These are phyloP conservation scores for Drosophila sordidula DNA, from an alignment of 2,888 invertebrate species.

Conservation along the genomic window DNA sequence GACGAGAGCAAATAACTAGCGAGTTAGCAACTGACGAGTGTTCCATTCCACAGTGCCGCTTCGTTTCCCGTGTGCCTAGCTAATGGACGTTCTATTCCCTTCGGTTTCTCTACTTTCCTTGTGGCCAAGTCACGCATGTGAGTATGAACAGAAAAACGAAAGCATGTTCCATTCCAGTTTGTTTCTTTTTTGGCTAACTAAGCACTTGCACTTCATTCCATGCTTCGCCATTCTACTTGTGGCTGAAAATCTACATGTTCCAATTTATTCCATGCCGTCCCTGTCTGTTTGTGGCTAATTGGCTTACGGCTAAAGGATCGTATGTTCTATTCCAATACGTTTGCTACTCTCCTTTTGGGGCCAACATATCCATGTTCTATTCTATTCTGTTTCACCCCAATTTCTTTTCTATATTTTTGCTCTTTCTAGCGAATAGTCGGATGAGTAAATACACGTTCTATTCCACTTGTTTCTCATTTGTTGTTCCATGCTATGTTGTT, in stretches of 20 bases:
- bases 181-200: background rate
- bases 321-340: background rate
- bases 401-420: background rate
- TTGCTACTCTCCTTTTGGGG: background rate
- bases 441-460: background rate
- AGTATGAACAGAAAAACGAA: too few species aligned
- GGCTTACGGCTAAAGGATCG: background rate
- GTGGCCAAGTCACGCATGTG: background rate
- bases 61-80: background rate
- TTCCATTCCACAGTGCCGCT: constrained; percentile 15
- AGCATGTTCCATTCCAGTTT: background rate
- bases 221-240: too few species aligned
- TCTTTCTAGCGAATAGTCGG: too few species aligned
- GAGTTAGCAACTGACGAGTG: constrained; percentile 24
- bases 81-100: background rate
- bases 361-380: background rate
- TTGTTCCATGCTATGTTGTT: background rate
- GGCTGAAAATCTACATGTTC: background rate
- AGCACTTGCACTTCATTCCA: too few species aligned
- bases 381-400: background rate
- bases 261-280: background rate
- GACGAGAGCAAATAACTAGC: constrained; percentile 44
- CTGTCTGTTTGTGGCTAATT: background rate
- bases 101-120: background rate
- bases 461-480: background rate